These are phyloP conservation scores for Agrochola macilenta DNA, from an alignment of 2,888 invertebrate genomes.

Conservation along the genomic window DNA sequence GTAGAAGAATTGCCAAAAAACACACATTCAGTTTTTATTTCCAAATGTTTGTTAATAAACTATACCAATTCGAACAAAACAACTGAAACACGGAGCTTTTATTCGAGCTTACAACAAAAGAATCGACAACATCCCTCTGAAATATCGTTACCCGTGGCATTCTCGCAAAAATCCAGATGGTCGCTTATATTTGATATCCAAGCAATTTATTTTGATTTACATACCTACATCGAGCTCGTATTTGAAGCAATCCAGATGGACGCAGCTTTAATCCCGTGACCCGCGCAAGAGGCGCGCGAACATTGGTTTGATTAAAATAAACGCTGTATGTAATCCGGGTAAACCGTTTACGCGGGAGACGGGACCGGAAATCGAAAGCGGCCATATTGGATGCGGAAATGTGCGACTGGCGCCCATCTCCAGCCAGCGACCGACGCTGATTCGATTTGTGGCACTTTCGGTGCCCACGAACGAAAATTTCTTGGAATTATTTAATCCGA, in stretches of 20 bases:
- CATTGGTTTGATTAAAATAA: slow-evolving; percentile 82
- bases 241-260: slow-evolving; percentile 62
- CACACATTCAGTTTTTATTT: slow-evolving; percentile 20
- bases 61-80: slow-evolving; percentile 20
- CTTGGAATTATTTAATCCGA: slow-evolving; percentile 60
- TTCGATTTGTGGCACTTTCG: slow-evolving; percentile 69
- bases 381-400: slow-evolving; percentile 90
- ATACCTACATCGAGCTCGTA: slow-evolving; percentile 39
- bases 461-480: slow-evolving; percentile 53
- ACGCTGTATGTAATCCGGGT: slow-evolving; percentile 83
- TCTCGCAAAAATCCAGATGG: slow-evolving; percentile 51
- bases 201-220: slow-evolving; percentile 61
- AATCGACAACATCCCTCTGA: slow-evolving; percentile 43
- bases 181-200: slow-evolving; percentile 40
- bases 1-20: slow-evolving; percentile 12
- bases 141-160: slow-evolving; percentile 41
- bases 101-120: slow-evolving; percentile 44
- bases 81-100: slow-evolving; percentile 34
- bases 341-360: slow-evolving; percentile 84
- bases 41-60: slow-evolving; percentile 37
- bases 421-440: slow-evolving; percentile 55
- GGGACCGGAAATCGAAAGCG: slow-evolving; percentile 87
- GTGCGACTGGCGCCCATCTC: slow-evolving; percentile 71
- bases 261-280: slow-evolving; percentile 66
- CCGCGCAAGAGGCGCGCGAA: slow-evolving; percentile 62